Evolutionary conservation across 2,113 vertebrate species (phyloP).

Genomic region (Scomber colias): DNA sequence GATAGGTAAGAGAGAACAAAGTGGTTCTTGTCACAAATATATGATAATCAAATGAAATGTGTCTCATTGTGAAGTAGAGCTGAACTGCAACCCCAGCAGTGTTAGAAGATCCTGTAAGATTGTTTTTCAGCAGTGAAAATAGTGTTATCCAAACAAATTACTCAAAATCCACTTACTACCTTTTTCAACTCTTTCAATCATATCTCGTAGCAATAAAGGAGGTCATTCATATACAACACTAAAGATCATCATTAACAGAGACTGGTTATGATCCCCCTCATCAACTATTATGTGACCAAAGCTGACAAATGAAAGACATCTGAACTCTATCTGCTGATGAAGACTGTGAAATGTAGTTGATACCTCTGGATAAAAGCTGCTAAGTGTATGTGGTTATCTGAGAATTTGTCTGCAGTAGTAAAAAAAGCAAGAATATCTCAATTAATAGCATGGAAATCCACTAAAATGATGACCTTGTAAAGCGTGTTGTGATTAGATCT

Average conservation of each 20-base stretch:
- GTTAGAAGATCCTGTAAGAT: too few species aligned
- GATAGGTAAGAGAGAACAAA: background rate
- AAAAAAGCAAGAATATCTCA: background rate
- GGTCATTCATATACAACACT: background rate
- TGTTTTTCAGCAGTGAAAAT: too few species aligned
- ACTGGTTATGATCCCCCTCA: too few species aligned
- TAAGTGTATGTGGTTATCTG: background rate
- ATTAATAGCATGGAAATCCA: background rate
- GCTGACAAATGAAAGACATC: background rate
- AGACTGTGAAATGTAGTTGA: background rate
- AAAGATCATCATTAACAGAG: background rate
- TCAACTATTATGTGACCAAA: background rate
- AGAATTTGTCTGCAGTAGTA: background rate
- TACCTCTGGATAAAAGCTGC: background rate
- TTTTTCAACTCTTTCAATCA: background rate
- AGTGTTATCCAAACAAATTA: background rate
- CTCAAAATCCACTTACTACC: background rate
- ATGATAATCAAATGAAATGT: background rate
- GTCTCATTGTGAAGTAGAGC: background rate
- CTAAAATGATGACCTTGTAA: background rate
- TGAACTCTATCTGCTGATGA: background rate
- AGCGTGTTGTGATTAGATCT: background rate
- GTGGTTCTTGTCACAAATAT: background rate
- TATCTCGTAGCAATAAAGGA: background rate
- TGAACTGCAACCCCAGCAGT: background rate